Evolutionary conservation across 2,113 vertebrate genomes (phyloP), one percentile per base, ranked within the genome.

Genomic region (Cyrtonyx montezumae): DNA sequence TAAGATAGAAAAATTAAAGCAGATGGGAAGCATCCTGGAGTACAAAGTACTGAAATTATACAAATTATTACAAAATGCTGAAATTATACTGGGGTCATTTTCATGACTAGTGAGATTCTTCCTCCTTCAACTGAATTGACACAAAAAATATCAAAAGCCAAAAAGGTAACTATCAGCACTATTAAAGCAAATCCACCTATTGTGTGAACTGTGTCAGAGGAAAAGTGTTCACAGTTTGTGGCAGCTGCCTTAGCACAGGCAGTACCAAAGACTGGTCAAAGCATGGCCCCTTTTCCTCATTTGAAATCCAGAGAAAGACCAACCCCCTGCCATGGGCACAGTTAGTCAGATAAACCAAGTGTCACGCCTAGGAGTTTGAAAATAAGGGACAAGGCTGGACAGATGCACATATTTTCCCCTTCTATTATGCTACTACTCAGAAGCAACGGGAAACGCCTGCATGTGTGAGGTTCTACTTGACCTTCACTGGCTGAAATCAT

Each of bases 191-290:
- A 62, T 30, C n/a, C 69, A 22, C 17, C 65, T 74, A 42, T 25
- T 75, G 32, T 51, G 46, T 36, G 28, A 43, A 34, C 26, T 18
- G 16, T 16, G 28, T 55, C 75, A 61, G 55, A 42, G 12, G 4
- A n/a, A 59, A 78, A 48, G 59, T 0, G 5, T 0, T 1, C 2
- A 6, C 13, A 26, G 28, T 13, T 65, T 56, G 36, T 22, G 30
- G 59, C 70, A 82, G 69, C 32, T 48, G 53, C 55, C 66, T 49
- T 48, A 45, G 28, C 23, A 16, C 4, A 19, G 19, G 56, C 46
- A 28, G 32, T 36, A 42, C 42, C 46, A 49, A 28, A 76, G 28
- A 36, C 49, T 55, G 51, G 21, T 71, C 37, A n/a, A n/a, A 58
- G 15, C 1, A 0, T 1, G 8, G 42, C 36, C 28, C 9, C 34